Base-by-base conservation (phyloP, 1,140 invertebrate species). In the Sinella curviseta region DNA sequence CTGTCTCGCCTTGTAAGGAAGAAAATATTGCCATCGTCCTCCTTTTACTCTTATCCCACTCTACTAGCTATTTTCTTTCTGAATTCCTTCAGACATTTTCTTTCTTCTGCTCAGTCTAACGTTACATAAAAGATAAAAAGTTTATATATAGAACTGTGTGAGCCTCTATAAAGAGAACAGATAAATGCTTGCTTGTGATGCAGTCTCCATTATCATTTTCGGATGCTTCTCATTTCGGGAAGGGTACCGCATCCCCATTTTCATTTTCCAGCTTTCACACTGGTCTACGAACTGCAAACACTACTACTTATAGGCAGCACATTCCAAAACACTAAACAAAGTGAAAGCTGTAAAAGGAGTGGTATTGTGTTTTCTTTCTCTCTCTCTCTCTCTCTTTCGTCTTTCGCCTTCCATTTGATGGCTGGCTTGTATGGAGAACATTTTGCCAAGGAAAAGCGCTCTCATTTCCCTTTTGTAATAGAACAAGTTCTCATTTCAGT, bases 381-480 rank as follows among this genome's bases (percentile, higher is more conserved):
- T 48, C 39, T 48, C 39, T 60, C n/a, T 17, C 24, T 60, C 55
- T 60, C 55, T 4, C 24, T 60, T 60, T 24, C 55, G 8, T 48
- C 4, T 17, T 8, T 48, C 39, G 39, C 17, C 39, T 48, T 8
- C 17, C 39, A 17, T 48, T 48, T 4, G 4, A 48, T 48, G 4
- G 4, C 39, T 48, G 24, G 26, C 28, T 14, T 70, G 31, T 2
- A 31, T 2, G 31, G 12, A 70, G 65, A 70, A 30, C 26, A 70
- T 70, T 70, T 70, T 70, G 65, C 65, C 24, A 31, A 14, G 30
- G 65, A 70, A 70, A 70, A 70, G 2, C 31, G 28, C 65, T 70
- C 65, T 70, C 65, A 70, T 70, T 70, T 70, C 65, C 65, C 65
- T 33, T 70, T 70, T 70, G 57, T 65, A 17, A 65, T 65, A 65